Evolutionary conservation across 2,888 invertebrate species (phyloP), one percentile per base, ranked within the genome.

Genomic region (Eristalis arbustorum): DNA sequence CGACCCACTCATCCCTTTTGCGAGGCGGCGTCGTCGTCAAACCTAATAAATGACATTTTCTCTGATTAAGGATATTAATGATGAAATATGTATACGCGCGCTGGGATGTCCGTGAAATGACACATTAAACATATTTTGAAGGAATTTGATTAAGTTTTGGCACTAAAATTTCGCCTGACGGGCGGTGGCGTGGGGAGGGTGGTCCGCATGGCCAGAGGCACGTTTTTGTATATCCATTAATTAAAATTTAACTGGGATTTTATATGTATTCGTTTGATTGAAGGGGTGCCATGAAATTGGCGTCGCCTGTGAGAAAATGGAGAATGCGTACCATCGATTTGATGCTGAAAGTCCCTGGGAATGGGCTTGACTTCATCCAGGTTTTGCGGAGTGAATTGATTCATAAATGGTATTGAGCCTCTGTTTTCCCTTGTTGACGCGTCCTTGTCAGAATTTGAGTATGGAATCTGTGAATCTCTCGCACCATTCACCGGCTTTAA

Each of bases 11-110:
- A 49, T 40, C 5, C 66, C 5, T 25, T 62, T n/a, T 25, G 10
- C 11, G 25, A 25, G 37, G 6, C 25, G 61, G 25, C 49, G 37
- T 34, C 68, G 74, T 71, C 63, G 49, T 61, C 79, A 74, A 84
- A 84, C 75, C 75, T 84, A 84, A 84, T 84, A 84, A 84, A 84
- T 84, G 74, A 69, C 74, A 84, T 79, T 79, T 62, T 69, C 66
- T 34, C 69, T 84, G 79, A 84, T 84, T 84, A 84, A 79, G 73
- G 74, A 84, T 84, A 79, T 84, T 79, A 84, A 84, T 79, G 78
- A 68, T 73, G 34, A 72, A 69, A 78, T 56, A 77, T 74, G 49
- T 49, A 49, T 49, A 62, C 25, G 61, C 71, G 37, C 37, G 64
- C 28, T 25, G 49, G 18, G 34, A 68, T 68, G 57, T 34, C 80